These are phyloP conservation scores for Mimumesa dahlbomi DNA, from an alignment of 2,888 invertebrate genomes.

Conservation along the genomic window DNA sequence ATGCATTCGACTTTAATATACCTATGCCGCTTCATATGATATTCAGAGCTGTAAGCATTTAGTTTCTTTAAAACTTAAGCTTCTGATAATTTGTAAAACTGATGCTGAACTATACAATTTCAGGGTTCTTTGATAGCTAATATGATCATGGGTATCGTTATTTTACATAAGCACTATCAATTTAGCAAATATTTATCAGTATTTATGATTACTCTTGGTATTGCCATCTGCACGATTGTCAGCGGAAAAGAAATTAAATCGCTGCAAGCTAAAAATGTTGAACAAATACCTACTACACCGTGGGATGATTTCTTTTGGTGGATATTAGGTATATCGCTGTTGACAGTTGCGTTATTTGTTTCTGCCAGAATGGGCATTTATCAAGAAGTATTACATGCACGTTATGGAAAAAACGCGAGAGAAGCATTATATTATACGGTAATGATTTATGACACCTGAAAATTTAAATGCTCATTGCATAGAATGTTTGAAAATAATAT, in stretches of 20 bases:
- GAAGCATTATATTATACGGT: slow-evolving; percentile 93
- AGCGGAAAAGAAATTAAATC: slow-evolving; percentile 88
- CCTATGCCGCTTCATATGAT: slow-evolving; percentile 99
- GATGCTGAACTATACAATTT: slow-evolving; percentile 63
- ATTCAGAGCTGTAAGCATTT: slow-evolving; percentile 91
- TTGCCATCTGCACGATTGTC: slow-evolving; percentile 93
- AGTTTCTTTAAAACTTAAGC: not conserved
- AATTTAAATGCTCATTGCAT: too few relatives aligned
- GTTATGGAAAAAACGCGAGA: slow-evolving; percentile 94
- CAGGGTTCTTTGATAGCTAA: slow-evolving; percentile 98
- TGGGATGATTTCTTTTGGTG: slow-evolving; percentile 84
- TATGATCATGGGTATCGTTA: slow-evolving; percentile 95
- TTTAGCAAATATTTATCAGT: slow-evolving; percentile 94
- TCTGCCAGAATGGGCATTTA: slow-evolving; percentile 98
- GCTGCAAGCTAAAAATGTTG: slow-evolving; percentile 73
- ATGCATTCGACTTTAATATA: slow-evolving; percentile 97
- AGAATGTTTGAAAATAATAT: not conserved
- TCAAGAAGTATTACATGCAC: slow-evolving; percentile 92
- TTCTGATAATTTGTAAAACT: not conserved
- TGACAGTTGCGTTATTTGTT: slow-evolving; percentile 93
- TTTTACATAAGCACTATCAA: slow-evolving; percentile 91
- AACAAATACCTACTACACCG: slow-evolving; percentile 76
- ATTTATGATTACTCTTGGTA: slow-evolving; percentile 95
- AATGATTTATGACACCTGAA: slow-evolving; percentile 37
- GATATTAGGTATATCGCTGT: slow-evolving; percentile 88